Evolutionary conservation across 2,113 vertebrate species (phyloP).

Genomic region (Chaenocephalus aceratus): DNA sequence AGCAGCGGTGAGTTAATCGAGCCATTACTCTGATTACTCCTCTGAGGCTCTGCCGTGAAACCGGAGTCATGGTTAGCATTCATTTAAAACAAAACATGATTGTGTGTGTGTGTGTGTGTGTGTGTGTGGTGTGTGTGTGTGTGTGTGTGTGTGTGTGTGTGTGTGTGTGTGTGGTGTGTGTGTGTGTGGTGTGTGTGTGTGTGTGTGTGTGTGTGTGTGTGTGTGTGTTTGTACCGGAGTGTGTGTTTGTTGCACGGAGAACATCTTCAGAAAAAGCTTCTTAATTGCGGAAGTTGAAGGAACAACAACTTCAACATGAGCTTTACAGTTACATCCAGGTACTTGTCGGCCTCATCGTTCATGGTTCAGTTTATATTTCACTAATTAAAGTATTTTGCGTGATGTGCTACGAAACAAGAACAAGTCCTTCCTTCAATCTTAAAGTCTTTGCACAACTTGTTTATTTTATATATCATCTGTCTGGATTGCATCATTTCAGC

Average conservation of each 20-base stretch:
- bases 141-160: too few relatives aligned
- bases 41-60: constrained; percentile 4
- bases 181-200: too few relatives aligned
- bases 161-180: too few relatives aligned
- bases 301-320: not conserved
- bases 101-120: too few relatives aligned
- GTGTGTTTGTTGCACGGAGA: too few relatives aligned
- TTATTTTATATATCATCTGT: too few relatives aligned
- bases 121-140: too few relatives aligned
- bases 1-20: constrained; percentile 44
- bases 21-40: constrained; percentile 39
- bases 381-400: not conserved
- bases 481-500: too few relatives aligned
- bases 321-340: not conserved
- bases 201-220: not conserved
- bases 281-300: not conserved
- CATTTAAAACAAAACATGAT: not conserved
- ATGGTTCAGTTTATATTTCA: not conserved
- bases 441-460: too few relatives aligned
- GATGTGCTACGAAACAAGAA: not conserved
- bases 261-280: not conserved
- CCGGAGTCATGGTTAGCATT: constrained; percentile 2
- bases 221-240: not conserved
- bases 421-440: not conserved
- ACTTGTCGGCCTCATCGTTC: not conserved